Base-by-base conservation (phyloP, 1,140 invertebrate genomes). In the Adelges cooleyi region DNA sequence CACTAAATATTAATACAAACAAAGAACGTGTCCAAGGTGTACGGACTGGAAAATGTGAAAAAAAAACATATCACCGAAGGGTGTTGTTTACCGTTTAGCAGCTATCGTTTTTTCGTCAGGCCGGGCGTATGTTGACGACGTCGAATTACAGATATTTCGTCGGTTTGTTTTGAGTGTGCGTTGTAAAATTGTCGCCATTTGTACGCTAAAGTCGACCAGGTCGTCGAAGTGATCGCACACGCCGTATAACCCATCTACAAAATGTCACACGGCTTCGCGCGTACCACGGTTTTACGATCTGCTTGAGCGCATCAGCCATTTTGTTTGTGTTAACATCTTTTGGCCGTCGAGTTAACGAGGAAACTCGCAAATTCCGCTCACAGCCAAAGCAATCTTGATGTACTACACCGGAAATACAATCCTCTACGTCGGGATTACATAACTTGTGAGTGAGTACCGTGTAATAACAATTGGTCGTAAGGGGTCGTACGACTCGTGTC, bases 21-120 rank as follows among this genome's bases (percentile, higher is more conserved):
- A 62, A 62, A 62, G 56, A 62, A 62, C 56, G 56, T 62, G 56
- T 62, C 56, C 56, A 62, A 62, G 56, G 56, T 62, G 38, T 62
- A 62, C 56, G 56, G 56, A 46, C 56, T 62, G 56, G 56, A 62
- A 62, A 62, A 62, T 62, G 40, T 62, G 25, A 59, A 40, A 54
- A 54, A 62, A 56, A 42, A 48, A 62, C 56, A 62, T 62, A 62
- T 62, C 56, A 62, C 56, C 56, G 56, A 62, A 62, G 56, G 56
- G 56, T 62, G 56, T 62, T 62, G 56, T 62, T 62, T 62, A 62
- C 56, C 56, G 56, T 62, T 62, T 62, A 62, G 42, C 17, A 62
- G 56, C 42, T 36, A 36, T 22, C 51, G 51, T 53, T 29, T 62
- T 48, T 20, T 2, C 25, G 25, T 62, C 42, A 46, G 42, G 23